A percentile compares a stretch with the other conserved stretches of the same genome.
These are phyloP conservation scores for Empidonax traillii DNA, from an alignment of 2,113 vertebrate species.

Conservation along the genomic window DNA sequence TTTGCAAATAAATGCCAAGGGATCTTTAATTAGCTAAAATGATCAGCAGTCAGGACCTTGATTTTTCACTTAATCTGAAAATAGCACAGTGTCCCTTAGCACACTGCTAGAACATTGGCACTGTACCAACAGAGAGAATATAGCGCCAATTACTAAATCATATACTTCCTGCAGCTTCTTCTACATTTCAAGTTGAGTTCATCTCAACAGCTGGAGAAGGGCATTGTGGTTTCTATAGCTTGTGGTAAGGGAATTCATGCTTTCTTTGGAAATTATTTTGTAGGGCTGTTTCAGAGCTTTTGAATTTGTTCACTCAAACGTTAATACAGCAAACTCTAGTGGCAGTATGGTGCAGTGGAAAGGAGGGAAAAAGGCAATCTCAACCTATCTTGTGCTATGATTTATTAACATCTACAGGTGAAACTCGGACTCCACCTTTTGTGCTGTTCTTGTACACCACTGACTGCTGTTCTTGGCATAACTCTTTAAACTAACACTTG, in stretches of 20 bases:
- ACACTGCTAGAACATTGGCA: not conserved
- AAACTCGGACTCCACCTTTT: not conserved
- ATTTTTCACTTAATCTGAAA: constrained; percentile 65
- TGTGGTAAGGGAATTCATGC: not conserved
- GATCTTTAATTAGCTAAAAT: constrained; percentile 51
- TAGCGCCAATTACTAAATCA: constrained; percentile 40
- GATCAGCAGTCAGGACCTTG: constrained; percentile 23
- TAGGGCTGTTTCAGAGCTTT: not conserved
- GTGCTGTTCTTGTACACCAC: not conserved
- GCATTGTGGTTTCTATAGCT: not conserved
- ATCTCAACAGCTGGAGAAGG: constrained; percentile 29
- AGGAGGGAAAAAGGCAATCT: not conserved
- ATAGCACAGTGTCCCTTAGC: constrained; percentile 29
- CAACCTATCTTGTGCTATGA: not conserved
- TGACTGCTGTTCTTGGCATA: not conserved
- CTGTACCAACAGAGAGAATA: not conserved
- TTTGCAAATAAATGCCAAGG: constrained; percentile 37
- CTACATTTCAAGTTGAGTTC: constrained; percentile 8
- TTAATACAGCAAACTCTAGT: constrained; percentile 68
- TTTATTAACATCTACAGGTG: not conserved
- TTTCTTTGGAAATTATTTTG: not conserved
- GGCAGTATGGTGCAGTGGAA: constrained; percentile 36
- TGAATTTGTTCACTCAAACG: not conserved
- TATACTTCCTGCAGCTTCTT: constrained; percentile 13
- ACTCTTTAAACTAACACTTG: not conserved